phyloP scores from a whole-genome alignment of 2,888 invertebrate species.

The Plemyria rubiginata region DNA sequence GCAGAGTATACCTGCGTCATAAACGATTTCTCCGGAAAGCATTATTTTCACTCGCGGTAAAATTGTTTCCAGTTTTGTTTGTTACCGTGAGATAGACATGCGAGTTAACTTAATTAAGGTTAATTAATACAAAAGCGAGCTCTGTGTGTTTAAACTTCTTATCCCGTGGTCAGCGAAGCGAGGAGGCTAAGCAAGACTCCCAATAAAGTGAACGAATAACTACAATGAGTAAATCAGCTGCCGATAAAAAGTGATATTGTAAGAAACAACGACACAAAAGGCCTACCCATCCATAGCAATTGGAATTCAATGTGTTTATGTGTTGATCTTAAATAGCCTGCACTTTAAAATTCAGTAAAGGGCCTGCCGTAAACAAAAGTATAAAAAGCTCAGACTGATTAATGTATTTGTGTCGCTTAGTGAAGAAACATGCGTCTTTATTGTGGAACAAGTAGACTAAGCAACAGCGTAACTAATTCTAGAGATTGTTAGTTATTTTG shows the following conservation, averaged over 20 bases:
- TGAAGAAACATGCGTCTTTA: conserved; percentile 76
- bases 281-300: conserved; percentile 25
- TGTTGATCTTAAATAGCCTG: conserved; percentile 20
- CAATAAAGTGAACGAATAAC: conserved; percentile 31
- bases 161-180: conserved; percentile 42
- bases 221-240: conserved; percentile 30
- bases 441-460: conserved; percentile 75
- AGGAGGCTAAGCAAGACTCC: conserved; percentile 19
- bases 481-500: conserved; percentile 84
- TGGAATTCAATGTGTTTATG: conserved; percentile 30
- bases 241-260: conserved; percentile 23
- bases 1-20: conserved; percentile 29
- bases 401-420: conserved; percentile 72
- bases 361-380: conserved; percentile 28
- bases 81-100: conserved; percentile 63
- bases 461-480: conserved; percentile 82
- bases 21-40: conserved; percentile 45
- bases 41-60: conserved; percentile 46
- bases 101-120: conserved; percentile 69
- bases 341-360: conserved; percentile 26
- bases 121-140: conserved; percentile 65
- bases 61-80: conserved; percentile 56
- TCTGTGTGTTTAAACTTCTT: conserved; percentile 37
- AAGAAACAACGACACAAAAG: conserved; percentile 27
- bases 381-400: conserved; percentile 59